Evolutionary conservation across 2,888 invertebrate genomes (phyloP).

Genomic region (Altica lythri): DNA sequence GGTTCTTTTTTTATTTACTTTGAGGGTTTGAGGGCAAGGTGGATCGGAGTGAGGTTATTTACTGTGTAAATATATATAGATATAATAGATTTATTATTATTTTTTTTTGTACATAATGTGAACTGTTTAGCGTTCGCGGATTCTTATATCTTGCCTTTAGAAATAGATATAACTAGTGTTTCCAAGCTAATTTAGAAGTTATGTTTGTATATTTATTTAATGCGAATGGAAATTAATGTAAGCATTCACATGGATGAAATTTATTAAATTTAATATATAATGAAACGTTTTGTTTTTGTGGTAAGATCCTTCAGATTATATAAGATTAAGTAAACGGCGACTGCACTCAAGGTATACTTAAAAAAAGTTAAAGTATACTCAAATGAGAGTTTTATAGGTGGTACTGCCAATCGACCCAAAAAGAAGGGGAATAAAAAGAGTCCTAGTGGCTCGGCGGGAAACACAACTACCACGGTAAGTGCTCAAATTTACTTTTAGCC

Average conservation of each 20-base stretch:
- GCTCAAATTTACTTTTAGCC: too few relatives aligned
- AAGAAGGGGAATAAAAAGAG: slow-evolving; percentile 63
- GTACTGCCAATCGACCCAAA: slow-evolving; percentile 56
- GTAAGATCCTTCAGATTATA: slow-evolving; percentile 39
- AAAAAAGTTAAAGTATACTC: slow-evolving; percentile 18
- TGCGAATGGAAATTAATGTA: slow-evolving; percentile 45
- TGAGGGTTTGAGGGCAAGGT: slow-evolving; percentile 29
- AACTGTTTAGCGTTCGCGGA: slow-evolving; percentile 30
- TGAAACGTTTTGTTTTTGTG: slow-evolving; percentile 45
- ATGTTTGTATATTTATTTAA: slow-evolving; percentile 44
- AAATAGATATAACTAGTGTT: slow-evolving; percentile 32
- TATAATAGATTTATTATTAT: too few relatives aligned
- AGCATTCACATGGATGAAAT: slow-evolving; percentile 53
- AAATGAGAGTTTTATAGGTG: slow-evolving; percentile 51
- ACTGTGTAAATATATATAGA: slow-evolving; percentile 38
- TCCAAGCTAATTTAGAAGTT: slow-evolving; percentile 39
- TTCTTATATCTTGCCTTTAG: slow-evolving; percentile 49
- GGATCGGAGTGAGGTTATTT: slow-evolving; percentile 30
- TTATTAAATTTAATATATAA: slow-evolving; percentile 50
- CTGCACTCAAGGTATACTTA: slow-evolving; percentile 33
- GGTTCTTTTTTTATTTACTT: slow-evolving; percentile 41
- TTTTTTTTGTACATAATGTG: slow-evolving; percentile 23
- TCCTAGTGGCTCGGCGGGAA: slow-evolving; percentile 50
- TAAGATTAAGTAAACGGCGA: too few relatives aligned
- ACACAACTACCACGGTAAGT: slow-evolving; percentile 32